phyloP scores from a whole-genome alignment of 2,113 vertebrate genomes.

The Alligator sinensis region DNA sequence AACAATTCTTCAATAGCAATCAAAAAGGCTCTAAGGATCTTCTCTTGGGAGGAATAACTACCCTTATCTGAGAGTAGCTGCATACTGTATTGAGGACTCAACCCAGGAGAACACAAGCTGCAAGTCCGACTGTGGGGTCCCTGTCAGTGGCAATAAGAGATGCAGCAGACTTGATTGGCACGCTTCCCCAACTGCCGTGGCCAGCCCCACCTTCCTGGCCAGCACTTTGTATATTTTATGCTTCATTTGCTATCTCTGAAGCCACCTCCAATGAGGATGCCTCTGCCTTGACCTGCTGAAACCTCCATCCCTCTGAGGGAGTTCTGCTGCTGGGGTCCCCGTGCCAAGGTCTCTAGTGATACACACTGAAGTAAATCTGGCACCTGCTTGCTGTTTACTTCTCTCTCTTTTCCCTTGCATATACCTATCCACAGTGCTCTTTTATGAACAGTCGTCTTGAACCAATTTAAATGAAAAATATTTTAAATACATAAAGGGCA shows the following conservation, averaged over 20 bases:
- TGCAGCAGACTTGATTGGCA: background rate
- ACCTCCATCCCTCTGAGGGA: background rate
- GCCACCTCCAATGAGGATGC: background rate
- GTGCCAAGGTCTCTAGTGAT: background rate
- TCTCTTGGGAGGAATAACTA: conserved; percentile 4
- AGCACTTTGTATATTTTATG: background rate
- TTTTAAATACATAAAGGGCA: too few species aligned
- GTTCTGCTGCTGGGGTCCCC: conserved; percentile 10
- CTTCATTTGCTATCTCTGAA: background rate
- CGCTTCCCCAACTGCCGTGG: background rate
- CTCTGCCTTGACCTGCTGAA: background rate
- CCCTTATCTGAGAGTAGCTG: background rate
- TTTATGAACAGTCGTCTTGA: background rate
- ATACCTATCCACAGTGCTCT: conserved; percentile 16
- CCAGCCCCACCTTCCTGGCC: background rate
- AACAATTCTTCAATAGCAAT: background rate
- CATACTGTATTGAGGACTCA: fast-evolving
- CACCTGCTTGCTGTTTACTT: background rate
- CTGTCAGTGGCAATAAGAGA: background rate
- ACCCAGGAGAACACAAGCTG: background rate
- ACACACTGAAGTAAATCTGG: background rate
- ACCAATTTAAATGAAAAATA: background rate
- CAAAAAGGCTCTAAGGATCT: background rate
- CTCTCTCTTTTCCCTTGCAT: background rate
- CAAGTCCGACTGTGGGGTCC: background rate